phyloP scores from a whole-genome alignment of 2,888 invertebrate genomes.

The Sarcophaga rosellei region DNA sequence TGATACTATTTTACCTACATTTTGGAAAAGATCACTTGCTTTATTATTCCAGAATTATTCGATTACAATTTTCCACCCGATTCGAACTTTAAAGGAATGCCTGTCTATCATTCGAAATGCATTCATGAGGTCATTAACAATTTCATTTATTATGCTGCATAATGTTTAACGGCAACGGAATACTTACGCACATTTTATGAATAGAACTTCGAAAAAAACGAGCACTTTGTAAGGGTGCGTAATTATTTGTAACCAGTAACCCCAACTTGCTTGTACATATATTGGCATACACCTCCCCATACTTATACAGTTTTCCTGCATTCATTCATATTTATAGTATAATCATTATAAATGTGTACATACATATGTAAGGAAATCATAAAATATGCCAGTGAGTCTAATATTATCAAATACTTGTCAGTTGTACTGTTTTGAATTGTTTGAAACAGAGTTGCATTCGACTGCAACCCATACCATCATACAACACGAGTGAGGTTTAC shows the following conservation, averaged over 20 bases:
- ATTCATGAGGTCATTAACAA: constrained; percentile 73
- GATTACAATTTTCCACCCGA: no score
- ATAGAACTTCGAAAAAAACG: not conserved
- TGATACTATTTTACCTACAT: no score
- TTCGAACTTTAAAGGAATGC: constrained; percentile 6
- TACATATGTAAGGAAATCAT: constrained; percentile 9
- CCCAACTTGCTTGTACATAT: not conserved
- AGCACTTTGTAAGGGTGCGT: constrained; percentile 31
- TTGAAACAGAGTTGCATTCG: constrained; percentile 49
- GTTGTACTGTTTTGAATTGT: constrained; percentile 40
- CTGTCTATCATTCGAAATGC: constrained; percentile 32
- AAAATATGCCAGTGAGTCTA: constrained; percentile 53
- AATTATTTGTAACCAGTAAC: not conserved
- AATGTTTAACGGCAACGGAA: constrained; percentile 52
- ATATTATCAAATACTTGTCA: constrained; percentile 63
- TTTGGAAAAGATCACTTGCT: no score
- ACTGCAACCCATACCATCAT: not conserved
- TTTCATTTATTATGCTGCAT: constrained; percentile 75
- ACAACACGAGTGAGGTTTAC: not conserved
- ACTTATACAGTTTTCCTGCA: not conserved
- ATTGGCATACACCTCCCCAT: constrained; percentile 44
- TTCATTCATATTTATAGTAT: constrained; percentile 27
- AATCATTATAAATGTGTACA: not conserved
- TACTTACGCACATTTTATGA: constrained; percentile 40
- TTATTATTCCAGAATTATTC: no score